Evolutionary conservation across 2,888 invertebrate species (phyloP).

Genomic region (Drosophila meridiana): DNA sequence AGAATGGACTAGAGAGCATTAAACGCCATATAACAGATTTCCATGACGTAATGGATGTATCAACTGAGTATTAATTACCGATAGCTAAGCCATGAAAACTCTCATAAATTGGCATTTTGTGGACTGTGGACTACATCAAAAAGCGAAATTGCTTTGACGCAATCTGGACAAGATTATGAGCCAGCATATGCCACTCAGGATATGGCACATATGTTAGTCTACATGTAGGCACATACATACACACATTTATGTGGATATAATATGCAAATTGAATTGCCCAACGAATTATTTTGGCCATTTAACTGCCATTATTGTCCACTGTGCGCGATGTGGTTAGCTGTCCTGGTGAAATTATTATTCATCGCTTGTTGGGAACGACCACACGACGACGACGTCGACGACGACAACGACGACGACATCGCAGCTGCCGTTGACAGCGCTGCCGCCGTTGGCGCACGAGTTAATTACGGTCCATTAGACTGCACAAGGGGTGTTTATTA

Average conservation of each 20-base stretch:
- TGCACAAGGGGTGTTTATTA: slow-evolving; percentile 82
- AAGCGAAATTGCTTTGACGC: slow-evolving; percentile 53
- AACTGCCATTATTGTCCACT: slow-evolving; percentile 71
- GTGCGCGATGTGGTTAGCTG: slow-evolving; percentile 42
- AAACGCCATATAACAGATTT: not conserved
- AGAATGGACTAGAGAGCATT: too few species aligned
- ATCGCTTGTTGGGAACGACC: slow-evolving; percentile 69
- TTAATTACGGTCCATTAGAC: slow-evolving; percentile 81
- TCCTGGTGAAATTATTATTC: slow-evolving; percentile 75
- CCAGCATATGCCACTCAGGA: slow-evolving; percentile 13
- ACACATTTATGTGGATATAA: slow-evolving; percentile 14
- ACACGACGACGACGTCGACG: slow-evolving; percentile 28
- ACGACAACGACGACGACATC: slow-evolving; percentile 22
- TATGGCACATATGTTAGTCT: slow-evolving; percentile 19
- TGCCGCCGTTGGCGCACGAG: slow-evolving; percentile 69
- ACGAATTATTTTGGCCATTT: slow-evolving; percentile 71
- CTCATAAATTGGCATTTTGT: slow-evolving; percentile 37
- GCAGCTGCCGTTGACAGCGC: slow-evolving; percentile 30
- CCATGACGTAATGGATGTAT: not conserved
- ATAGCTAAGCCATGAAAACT: slow-evolving; percentile 29
- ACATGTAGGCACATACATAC: not conserved
- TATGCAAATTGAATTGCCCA: slow-evolving; percentile 58
- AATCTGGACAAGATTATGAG: slow-evolving; percentile 45
- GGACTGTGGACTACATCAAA: slow-evolving; percentile 22
- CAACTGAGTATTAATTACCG: slow-evolving; percentile 22